Evolutionary conservation across 1,140 invertebrate species (phyloP).

Genomic region (Conus betulinus): DNA sequence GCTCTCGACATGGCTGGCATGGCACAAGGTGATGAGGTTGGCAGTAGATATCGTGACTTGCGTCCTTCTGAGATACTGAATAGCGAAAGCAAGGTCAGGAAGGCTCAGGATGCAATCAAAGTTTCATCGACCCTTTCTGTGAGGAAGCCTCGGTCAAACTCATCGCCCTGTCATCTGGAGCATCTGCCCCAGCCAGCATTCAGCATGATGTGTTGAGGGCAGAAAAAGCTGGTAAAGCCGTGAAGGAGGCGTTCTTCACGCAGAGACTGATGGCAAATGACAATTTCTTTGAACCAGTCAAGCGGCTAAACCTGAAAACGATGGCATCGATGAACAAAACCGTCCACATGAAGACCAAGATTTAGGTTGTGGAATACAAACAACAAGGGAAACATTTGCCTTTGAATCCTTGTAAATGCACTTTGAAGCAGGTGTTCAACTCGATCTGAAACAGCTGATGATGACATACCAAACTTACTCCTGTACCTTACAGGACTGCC

Average conservation of each 20-base stretch:
- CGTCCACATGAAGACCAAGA: too few relatives aligned
- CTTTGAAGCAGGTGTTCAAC: too few relatives aligned
- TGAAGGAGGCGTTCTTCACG: too few relatives aligned
- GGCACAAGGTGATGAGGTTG: not conserved
- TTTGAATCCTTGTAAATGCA: too few relatives aligned
- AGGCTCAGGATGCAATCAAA: slow-evolving; percentile 35
- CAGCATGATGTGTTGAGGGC: not conserved
- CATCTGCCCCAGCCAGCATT: not conserved
- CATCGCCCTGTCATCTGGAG: slow-evolving; percentile 38
- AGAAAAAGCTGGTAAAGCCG: not conserved
- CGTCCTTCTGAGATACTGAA: slow-evolving; percentile 38
- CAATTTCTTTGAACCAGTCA: slow-evolving; percentile 24
- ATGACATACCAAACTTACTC: too few relatives aligned
- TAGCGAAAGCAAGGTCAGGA: slow-evolving; percentile 39
- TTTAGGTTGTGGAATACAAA: too few relatives aligned
- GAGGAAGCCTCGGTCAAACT: slow-evolving; percentile 35
- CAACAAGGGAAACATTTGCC: too few relatives aligned
- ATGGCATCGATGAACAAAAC: too few relatives aligned
- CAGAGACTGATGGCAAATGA: slow-evolving; percentile 27
- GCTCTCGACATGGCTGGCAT: slow-evolving; percentile 39
- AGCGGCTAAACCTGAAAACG: too few relatives aligned
- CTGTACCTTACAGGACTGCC: too few relatives aligned
- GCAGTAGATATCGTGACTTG: slow-evolving; percentile 43
- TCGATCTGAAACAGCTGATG: too few relatives aligned
- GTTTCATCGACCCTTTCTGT: slow-evolving; percentile 43